Evolutionary conservation across 2,113 vertebrate species (phyloP), one percentile per base, ranked within the genome.

Genomic region (Cygnus buccinator): DNA sequence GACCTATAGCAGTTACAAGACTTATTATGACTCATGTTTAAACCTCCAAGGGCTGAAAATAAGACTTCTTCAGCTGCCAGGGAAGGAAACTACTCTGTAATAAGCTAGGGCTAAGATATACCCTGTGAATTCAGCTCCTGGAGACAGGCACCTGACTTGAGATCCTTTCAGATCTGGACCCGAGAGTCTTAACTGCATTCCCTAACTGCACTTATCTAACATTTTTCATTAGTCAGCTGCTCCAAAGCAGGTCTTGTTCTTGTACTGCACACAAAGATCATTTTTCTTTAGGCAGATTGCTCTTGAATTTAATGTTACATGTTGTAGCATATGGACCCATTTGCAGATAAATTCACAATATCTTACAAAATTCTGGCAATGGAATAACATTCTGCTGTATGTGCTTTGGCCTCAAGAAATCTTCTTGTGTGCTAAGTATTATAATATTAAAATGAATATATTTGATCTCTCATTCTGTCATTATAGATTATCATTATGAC

Each of bases 11-110:
- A 82, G 33, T 87, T 93, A 82, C 61, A 84, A 81, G 74, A 75
- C 61, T 87, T 87, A 89, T 44, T 84, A 78, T 87, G 77, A 97
- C 57, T 92, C 89, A 93, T 74, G 61, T 84, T 79, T 94, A 72
- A 72, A 80, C 61, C 77, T 89, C 65, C 46, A 65, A 68, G 43
- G 57, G 29, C 57, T 91, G 48, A 68, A 94, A 92, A 96, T 72
- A 28, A 82, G 62, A 78, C 48, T 78, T 94, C 77, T 73, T 95
- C 81, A 57, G 91, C 85, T 77, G 63, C 72, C 84, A 95, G 70
- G 48, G 58, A 94, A 0, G 6, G 81, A 92, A 95, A 39, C 48
- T 82, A 35, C 70, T 61, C 66, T 0, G 0, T 75, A 84, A 70
- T 87, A 94, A 92, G 52, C 84, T 43, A 29, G 6, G 29, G 70